Evolutionary conservation across 2,797 vertebrate genomes (phyloP), one percentile per base, ranked within the genome.

Genomic region (Remorina albescens): DNA sequence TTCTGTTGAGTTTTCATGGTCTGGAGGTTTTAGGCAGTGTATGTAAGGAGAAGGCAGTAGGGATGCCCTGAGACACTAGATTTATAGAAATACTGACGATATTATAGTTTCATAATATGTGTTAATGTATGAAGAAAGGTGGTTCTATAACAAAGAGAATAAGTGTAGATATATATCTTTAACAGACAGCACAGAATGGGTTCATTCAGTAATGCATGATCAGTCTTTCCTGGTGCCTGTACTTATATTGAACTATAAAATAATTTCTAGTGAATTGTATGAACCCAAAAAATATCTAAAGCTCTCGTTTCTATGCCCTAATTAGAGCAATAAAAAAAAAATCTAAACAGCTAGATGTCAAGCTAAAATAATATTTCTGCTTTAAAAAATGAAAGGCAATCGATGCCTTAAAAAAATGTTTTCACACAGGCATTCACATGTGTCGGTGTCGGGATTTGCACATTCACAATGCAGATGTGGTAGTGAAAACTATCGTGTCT

Each of bases 41-140:
- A 19, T 75, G 61, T 80, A 65, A 75, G 58, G 67, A 80, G 79
- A 77, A 87, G 86, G 85, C 81, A 83, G 83, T 42, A 67, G 54
- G 70, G 67, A 83, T 49, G 80, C 85, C 89, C 90, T 91, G 89
- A 92, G 90, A 87, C 85, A 75, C 71, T 46, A 56, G 61, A 39
- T 74, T 57, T 62, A 67, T 28, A 79, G 51, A 64, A 54, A 84
- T 51, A 69, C 70, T 13, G 26, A 32, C 58, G 60, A 76, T 56
- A 68, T 6, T 44, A 26, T 15, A 62, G 53, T 58, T 74, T 30
- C n/a, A 55, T 57, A 23, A 12, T 60, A 58, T 55, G 74, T 56
- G 56, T 75, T 53, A 36, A 56, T 16, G 53, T 73, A 59, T 46
- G 51, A n/a, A 50, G 54, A 32, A 71, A 78, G 71, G 53, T 66